phyloP scores from a whole-genome alignment of 2,113 vertebrate genomes.

The Cyprinodon brontotheroides region DNA sequence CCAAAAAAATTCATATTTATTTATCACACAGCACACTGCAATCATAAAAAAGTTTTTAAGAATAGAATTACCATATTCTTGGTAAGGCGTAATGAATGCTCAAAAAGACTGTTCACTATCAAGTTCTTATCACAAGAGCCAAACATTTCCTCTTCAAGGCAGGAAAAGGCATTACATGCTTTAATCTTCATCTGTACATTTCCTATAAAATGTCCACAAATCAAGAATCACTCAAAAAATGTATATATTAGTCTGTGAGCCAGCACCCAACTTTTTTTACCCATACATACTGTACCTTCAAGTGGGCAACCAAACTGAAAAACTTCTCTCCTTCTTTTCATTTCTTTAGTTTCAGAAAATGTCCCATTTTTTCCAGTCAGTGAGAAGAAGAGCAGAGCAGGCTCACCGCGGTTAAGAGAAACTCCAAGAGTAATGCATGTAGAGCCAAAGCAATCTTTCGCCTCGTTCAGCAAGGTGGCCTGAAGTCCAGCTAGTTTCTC shows the following conservation, averaged over 20 bases:
- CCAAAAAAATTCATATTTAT: background rate
- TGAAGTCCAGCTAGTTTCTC: conserved; percentile 80
- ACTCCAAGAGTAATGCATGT: conserved; percentile 76
- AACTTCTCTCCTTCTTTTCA: conserved; percentile 21
- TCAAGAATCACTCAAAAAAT: background rate
- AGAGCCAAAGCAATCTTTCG: conserved; percentile 65
- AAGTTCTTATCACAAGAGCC: conserved; percentile 32
- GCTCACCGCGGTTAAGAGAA: conserved; percentile 78
- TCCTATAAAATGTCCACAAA: conserved; percentile 68
- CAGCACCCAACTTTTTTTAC: background rate
- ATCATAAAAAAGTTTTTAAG: background rate
- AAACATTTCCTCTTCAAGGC: conserved; percentile 71
- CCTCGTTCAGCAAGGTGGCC: conserved; percentile 66
- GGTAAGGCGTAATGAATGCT: background rate
- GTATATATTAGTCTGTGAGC: background rate
- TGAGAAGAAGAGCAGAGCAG: conserved; percentile 78
- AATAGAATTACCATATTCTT: conserved; percentile 13
- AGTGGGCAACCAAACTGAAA: conserved; percentile 62
- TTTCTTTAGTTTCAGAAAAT: conserved; percentile 64
- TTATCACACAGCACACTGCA: background rate
- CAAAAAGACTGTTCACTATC: background rate
- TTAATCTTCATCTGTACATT: conserved; percentile 75
- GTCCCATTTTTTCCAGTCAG: conserved; percentile 72
- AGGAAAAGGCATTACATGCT: conserved; percentile 83
- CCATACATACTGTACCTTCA: conserved; percentile 51